A percentile compares a stretch with the other conserved stretches of the same genome.
phyloP scores from a whole-genome alignment of 1,140 invertebrate species.

The Eupristina koningsbergeri region DNA sequence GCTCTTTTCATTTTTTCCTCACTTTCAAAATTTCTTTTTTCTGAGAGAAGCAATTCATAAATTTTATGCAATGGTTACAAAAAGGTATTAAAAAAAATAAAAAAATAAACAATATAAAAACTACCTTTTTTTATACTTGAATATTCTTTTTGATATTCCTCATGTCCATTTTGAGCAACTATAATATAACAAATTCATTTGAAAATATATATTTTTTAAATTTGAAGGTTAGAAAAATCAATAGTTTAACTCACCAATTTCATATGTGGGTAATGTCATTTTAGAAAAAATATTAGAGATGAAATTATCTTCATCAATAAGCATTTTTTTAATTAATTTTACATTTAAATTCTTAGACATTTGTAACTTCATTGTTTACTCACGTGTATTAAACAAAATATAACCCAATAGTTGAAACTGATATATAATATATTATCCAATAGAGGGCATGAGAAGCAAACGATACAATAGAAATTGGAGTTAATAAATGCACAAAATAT shows the following conservation, averaged over 20 bases:
- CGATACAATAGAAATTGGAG: neutral
- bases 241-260: constrained; percentile 58
- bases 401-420: neutral
- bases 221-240: constrained; percentile 54
- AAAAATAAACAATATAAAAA: neutral
- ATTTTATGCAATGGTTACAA: neutral
- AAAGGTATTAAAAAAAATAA: no score
- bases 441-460: neutral
- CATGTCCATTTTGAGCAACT: constrained; percentile 46
- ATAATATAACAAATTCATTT: neutral
- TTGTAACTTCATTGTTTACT: constrained; percentile 65
- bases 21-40: constrained; percentile 54
- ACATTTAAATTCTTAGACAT: constrained; percentile 64
- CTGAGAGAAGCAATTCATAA: constrained; percentile 19
- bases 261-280: constrained; percentile 63
- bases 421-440: neutral
- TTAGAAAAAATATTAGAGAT: constrained; percentile 68
- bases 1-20: constrained; percentile 60
- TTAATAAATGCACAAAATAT: no score
- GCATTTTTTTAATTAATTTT: constrained; percentile 61
- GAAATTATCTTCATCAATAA: constrained; percentile 69
- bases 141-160: constrained; percentile 37
- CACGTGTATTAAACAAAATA: constrained; percentile 43
- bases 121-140: constrained; percentile 45
- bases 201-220: constrained; percentile 7